Evolutionary conservation across 2,797 vertebrate species (phyloP), one percentile per base, ranked within the genome.

Genomic region (Poeciliopsis presidionis): DNA sequence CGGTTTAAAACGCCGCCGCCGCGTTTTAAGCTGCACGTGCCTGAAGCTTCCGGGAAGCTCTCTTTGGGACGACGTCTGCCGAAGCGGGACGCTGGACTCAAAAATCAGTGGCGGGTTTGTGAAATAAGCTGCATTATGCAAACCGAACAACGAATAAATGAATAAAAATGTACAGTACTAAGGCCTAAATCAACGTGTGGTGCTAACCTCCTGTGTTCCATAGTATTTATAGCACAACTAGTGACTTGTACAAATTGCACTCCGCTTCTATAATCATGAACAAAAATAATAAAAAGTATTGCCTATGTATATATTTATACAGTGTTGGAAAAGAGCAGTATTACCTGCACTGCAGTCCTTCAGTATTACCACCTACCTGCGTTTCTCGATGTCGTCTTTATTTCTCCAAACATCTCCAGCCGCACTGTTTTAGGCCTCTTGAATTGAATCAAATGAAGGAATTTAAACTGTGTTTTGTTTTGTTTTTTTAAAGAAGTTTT

Each of bases 211-310:
- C 97, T 97, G 97, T 98, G 97, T 99, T 99, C 97, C 97, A 99
- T 99, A 98, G 98, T 98, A 98, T 99, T 99, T 99, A 99, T 99
- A 98, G 98, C 98, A 99, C 98, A 99, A 98, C 97, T 98, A 98
- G 97, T 97, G 97, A 98, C 97, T 97, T 98, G 97, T 99, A 99
- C 97, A 98, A 99, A 98, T 99, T 99, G 98, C 98, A 99, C 98
- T 99, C 97, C 95, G 97, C 98, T 99, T 98, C 97, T 94, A 97
- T 99, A 98, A 96, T 99, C 98, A 99, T 97, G 98, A 94, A 98
- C 97, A 97, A 98, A 98, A 97, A 97, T 97, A 95, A 97, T 97
- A 97, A 97, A 96, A 97, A 96, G 96, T 97, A 98, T 98, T 96
- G 97, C 97, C 97, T 97, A 98, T 99, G 98, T 99, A 99, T 99